Percentiles rank a stretch among this genome's conserved stretches.
phyloP scores from a whole-genome alignment of 2,888 invertebrate species.

The Bedellia somnulentella region DNA sequence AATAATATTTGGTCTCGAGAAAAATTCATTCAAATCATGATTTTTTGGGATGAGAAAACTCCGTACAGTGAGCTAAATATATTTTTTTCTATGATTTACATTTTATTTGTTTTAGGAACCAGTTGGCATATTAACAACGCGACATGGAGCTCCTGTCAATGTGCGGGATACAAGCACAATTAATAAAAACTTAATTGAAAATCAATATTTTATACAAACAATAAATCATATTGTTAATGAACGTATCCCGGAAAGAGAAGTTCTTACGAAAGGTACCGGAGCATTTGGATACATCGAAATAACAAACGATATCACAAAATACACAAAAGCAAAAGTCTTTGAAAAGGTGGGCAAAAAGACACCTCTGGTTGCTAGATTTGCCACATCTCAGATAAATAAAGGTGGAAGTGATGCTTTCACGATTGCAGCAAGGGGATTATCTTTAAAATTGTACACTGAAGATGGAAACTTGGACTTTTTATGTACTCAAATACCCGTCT shows the following conservation, averaged over 20 bases:
- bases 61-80: too few species aligned
- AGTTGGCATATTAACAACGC: constrained; percentile 70
- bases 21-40: too few species aligned
- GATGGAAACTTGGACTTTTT: constrained; percentile 77
- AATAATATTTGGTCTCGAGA: too few species aligned
- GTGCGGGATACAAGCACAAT: constrained; percentile 69
- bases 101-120: too few species aligned
- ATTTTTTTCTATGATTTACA: too few species aligned
- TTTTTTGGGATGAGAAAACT: too few species aligned
- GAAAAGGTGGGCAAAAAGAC: constrained; percentile 52
- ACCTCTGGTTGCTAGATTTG: constrained; percentile 52
- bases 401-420: not conserved
- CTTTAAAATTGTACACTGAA: constrained; percentile 77
- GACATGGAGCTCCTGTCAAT: constrained; percentile 71
- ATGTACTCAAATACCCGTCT: constrained; percentile 55
- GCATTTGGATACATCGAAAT: constrained; percentile 78
- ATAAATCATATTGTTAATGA: constrained; percentile 77
- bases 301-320: constrained; percentile 73
- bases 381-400: constrained; percentile 33
- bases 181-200: constrained; percentile 74
- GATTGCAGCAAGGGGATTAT: not conserved
- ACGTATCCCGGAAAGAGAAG: constrained; percentile 85
- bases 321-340: constrained; percentile 56
- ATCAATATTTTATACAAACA: constrained; percentile 69
- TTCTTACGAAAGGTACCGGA: constrained; percentile 86